Conservation (phyloP, 2,113 vertebrate species). For the Ammospiza caudacuta region DNA sequence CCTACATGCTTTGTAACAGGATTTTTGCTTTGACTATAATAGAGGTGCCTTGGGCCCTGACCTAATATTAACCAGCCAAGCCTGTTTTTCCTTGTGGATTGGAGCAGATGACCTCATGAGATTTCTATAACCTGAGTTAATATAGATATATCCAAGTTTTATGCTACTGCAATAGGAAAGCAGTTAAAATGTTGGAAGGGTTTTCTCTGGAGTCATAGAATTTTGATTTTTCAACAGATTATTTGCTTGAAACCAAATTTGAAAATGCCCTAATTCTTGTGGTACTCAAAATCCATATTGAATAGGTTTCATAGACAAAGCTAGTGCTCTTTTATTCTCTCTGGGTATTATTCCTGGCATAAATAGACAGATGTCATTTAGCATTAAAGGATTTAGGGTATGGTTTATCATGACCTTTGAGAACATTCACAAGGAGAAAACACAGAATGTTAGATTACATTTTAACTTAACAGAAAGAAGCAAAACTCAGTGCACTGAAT, state of each 20-base stretch:
- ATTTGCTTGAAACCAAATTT: not conserved
- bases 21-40: not conserved
- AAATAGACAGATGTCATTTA: not conserved
- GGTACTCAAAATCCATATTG: not conserved
- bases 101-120: not conserved
- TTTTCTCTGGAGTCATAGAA: not conserved
- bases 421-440: not conserved
- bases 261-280: not conserved
- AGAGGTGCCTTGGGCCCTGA: not conserved
- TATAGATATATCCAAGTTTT: not conserved
- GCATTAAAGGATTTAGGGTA: not conserved
- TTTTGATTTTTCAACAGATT: not conserved
- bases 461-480: not conserved
- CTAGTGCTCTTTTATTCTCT: not conserved
- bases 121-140: not conserved
- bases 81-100: not conserved
- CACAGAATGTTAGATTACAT: not conserved
- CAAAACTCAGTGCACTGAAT: not conserved
- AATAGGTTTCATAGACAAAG: not conserved
- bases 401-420: not conserved
- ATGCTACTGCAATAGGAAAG: not conserved
- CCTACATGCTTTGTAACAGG: not conserved
- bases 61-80: not conserved
- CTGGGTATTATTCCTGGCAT: not conserved
- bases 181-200: not conserved